Conservation (phyloP, 2,888 invertebrate genomes). For the Xestia rhomboidea region DNA sequence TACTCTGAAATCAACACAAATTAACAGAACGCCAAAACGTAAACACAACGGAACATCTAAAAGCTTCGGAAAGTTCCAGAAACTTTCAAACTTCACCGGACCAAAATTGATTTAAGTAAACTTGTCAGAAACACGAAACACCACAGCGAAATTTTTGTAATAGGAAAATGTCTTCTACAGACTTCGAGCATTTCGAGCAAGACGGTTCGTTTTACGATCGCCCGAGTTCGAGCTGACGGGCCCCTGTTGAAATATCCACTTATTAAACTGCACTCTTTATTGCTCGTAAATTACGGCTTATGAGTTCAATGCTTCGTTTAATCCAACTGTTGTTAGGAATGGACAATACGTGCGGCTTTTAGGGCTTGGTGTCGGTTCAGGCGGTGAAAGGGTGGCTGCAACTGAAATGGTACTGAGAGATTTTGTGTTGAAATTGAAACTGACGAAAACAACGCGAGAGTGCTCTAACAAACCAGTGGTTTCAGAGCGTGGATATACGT, state of each 20-base stretch:
- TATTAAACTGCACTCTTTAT: constrained; percentile 84
- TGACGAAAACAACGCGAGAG: not conserved
- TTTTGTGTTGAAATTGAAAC: constrained; percentile 14
- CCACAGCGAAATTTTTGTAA: constrained; percentile 61
- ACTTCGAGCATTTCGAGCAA: constrained; percentile 51
- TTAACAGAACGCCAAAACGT: constrained; percentile 6
- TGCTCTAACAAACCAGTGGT: not conserved
- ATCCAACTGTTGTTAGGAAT: constrained; percentile 72
- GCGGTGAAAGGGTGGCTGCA: constrained; percentile 25
- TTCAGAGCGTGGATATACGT: not conserved
- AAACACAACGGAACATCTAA: constrained; percentile 19
- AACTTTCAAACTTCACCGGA: constrained; percentile 10
- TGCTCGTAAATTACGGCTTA: constrained; percentile 83
- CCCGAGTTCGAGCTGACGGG: constrained; percentile 64
- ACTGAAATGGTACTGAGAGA: constrained; percentile 4
- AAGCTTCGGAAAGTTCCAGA: constrained; percentile 10
- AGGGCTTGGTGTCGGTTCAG: constrained; percentile 23
- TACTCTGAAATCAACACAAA: not conserved
- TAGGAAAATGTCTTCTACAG: constrained; percentile 67
- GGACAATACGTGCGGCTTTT: constrained; percentile 67
- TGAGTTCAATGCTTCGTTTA: constrained; percentile 84
- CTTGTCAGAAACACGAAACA: constrained; percentile 54
- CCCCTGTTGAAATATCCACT: constrained; percentile 81
- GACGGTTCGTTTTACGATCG: constrained; percentile 75
- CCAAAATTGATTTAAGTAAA: constrained; percentile 48